Evolutionary conservation across 2,113 vertebrate genomes (phyloP), one percentile per base, ranked within the genome.

Genomic region (Poicephalus meyeri): DNA sequence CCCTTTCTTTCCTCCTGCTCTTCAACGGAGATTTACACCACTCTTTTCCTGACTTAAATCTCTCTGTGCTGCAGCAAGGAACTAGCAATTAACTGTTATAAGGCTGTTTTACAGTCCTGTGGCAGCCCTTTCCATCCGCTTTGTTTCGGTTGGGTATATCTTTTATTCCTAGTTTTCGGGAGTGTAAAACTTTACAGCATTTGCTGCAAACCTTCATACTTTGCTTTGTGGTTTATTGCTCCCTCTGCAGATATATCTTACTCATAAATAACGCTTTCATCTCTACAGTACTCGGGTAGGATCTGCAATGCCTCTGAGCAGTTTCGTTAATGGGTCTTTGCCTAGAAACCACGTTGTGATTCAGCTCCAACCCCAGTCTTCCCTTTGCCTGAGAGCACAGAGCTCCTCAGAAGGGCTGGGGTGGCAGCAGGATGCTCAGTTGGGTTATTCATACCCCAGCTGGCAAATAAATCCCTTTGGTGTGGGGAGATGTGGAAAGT

Each of bases 111-210:
- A 97, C 96, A 86, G 58, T 88, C 49, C 23, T 80, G 53, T 61
- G 86, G 86, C 96, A 97, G 68, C 92, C 94, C 93, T 89, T 97
- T 95, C 97, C 88, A 92, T 84, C 96, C 96, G 65, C 97, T 97
- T 90, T 81, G 94, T 58, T 97, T 96, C 96, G 93, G 98, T 95
- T 58, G 95, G 92, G 90, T 88, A 5, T 79, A 92, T 97, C 95
- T 97, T 98, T 98, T 97, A 97, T 97, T 96, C 96, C 94, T 91
- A 83, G 96, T 97, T 98, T 98, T 97, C 91, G 63, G 97, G 94
- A 97, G 96, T 58, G 96, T 98, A 98, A 98, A 98, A 98, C 97
- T 98, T 98, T 97, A 98, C 91, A 88, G 88, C 85, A 0, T 91
- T 97, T 94, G 80, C 97, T 86, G 96, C 97, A 95, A 97, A 96